Percentiles rank a stretch among this genome's conserved stretches.
Conservation (phyloP, 2,113 vertebrate species). For the Nycticebus coucang region DNA sequence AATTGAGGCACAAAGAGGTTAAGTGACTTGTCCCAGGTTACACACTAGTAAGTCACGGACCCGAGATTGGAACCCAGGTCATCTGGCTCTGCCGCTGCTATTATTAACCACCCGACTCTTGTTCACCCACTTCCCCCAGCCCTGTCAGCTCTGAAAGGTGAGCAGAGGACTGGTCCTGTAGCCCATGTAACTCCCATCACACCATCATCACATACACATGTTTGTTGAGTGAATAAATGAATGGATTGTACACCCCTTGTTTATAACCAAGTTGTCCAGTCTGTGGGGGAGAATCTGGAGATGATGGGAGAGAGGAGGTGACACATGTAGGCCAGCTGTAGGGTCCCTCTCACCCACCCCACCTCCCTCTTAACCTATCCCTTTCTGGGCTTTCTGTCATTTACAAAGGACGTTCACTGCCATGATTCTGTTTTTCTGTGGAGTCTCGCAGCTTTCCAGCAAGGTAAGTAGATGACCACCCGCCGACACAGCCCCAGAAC, state of each 20-base stretch:
- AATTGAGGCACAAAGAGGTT: background rate
- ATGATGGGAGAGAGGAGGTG: background rate
- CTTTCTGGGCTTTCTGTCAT: background rate
- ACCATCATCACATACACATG: rapidly evolving
- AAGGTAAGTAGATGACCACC: background rate
- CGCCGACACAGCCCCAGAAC: background rate
- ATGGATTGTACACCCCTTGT: background rate
- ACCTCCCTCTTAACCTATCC: background rate
- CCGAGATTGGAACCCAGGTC: background rate
- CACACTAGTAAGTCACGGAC: background rate
- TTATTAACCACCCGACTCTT: background rate
- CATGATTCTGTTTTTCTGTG: background rate
- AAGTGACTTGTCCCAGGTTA: background rate
- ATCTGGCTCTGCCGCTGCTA: background rate
- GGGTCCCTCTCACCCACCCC: background rate
- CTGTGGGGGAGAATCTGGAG: background rate
- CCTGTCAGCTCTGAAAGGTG: background rate
- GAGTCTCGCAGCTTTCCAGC: background rate
- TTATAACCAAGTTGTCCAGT: background rate
- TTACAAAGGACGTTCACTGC: background rate
- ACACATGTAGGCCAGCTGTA: background rate
- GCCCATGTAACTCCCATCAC: background rate
- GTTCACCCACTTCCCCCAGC: background rate
- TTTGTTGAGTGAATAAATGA: background rate
- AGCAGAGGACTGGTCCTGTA: background rate